Evolutionary conservation across 2,113 vertebrate genomes (phyloP).

Genomic region (cattle (Bos taurus)): ARS-UCD2.0 NC_037332.1:71107001-71107500

Average conservation of each 20-base stretch:
- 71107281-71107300: background rate
- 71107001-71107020: background rate
- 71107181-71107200: background rate
- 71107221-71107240: background rate
- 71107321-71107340: background rate
- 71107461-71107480: background rate
- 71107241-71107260: background rate
- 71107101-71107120: background rate
- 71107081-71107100: background rate
- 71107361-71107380: background rate
- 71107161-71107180: background rate
- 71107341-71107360: background rate
- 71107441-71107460: background rate
- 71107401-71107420: background rate
- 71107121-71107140: background rate
- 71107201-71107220: background rate
- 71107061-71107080: background rate
- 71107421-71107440: background rate
- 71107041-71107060: background rate
- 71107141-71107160: background rate
- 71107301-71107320: background rate
- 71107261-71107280: background rate
- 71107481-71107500: background rate
- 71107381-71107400: background rate
- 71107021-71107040: background rate